Evolutionary conservation across 1,140 invertebrate genomes (phyloP).

Genomic region (Ladona fulva): DNA sequence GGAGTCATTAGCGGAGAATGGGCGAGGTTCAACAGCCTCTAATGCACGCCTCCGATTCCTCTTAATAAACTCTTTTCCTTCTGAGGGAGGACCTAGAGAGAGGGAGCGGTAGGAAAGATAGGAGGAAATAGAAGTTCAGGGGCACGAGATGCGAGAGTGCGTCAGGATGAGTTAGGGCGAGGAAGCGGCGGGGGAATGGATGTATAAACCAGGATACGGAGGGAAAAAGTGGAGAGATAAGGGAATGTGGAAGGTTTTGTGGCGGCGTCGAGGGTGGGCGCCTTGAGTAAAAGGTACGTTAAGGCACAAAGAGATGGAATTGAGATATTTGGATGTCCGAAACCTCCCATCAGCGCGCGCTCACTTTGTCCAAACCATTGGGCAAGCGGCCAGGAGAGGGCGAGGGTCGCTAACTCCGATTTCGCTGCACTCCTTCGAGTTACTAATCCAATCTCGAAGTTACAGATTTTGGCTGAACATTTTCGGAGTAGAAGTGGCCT

Average conservation of each 20-base stretch:
- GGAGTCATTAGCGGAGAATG: background rate
- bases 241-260: background rate
- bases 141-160: too few relatives aligned
- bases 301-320: background rate
- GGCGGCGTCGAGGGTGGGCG: background rate
- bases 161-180: background rate
- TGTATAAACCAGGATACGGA: background rate
- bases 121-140: too few relatives aligned
- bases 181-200: background rate
- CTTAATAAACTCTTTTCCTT: constrained; percentile 3
- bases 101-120: too few relatives aligned
- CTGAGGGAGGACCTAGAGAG: background rate
- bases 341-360: background rate
- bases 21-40: background rate
- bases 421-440: too few relatives aligned
- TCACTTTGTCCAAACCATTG: background rate
- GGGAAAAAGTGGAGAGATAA: background rate
- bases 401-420: background rate
- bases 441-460: too few relatives aligned
- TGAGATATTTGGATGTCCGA: background rate
- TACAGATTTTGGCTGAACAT: too few relatives aligned
- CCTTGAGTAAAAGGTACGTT: background rate
- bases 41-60: background rate
- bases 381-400: background rate
- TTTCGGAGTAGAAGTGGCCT: too few relatives aligned